phyloP scores from a whole-genome alignment of 2,113 vertebrate genomes.

The Gallinago media region DNA sequence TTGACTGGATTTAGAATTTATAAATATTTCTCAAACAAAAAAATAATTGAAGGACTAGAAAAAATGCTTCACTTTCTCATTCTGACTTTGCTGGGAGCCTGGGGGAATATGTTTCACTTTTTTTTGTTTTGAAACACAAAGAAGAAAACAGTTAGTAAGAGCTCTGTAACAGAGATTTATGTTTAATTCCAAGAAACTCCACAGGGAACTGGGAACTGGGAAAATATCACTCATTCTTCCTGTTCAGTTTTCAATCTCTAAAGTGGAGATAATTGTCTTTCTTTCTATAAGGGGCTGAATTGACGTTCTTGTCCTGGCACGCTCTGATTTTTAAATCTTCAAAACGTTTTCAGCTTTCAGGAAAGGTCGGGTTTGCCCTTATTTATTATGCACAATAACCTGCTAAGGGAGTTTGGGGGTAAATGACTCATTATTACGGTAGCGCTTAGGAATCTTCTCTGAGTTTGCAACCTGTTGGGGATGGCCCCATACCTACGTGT shows the following conservation, averaged over 20 bases:
- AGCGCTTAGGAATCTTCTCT: constrained; percentile 28
- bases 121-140: neutral
- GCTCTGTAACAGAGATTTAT: neutral
- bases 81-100: neutral
- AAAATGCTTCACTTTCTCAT: neutral
- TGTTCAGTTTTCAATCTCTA: neutral
- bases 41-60: neutral
- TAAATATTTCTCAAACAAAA: neutral
- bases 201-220: neutral
- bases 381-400: constrained; percentile 38
- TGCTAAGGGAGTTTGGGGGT: neutral
- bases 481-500: neutral
- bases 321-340: constrained; percentile 23
- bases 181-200: neutral
- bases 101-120: neutral
- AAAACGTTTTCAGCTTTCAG: constrained; percentile 10
- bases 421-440: constrained; percentile 10
- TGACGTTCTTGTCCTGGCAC: neutral
- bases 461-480: constrained; percentile 12
- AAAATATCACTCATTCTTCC: neutral
- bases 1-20: neutral
- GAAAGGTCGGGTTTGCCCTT: neutral
- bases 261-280: neutral
- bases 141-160: neutral
- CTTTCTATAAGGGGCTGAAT: neutral